Base-by-base conservation (phyloP, 2,888 invertebrate species). In the Clivina fossor region DNA sequence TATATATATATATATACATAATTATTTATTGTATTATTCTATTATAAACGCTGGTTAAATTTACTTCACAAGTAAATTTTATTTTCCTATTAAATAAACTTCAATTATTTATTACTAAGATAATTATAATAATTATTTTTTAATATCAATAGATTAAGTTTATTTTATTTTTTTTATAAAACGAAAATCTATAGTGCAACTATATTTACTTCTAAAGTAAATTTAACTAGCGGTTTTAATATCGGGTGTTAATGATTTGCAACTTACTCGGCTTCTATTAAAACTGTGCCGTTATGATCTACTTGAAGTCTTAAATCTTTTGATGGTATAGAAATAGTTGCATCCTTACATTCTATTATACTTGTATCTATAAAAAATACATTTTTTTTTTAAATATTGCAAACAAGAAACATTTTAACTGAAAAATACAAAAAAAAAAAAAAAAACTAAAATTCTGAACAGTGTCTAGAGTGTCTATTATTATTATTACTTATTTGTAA, bases 221-320 rank as follows among this genome's bases (percentile, higher is more conserved):
- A n/a, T n/a, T n/a, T n/a, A n/a, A n/a, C n/a, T n/a, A n/a, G n/a
- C n/a, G n/a, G n/a, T n/a, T n/a, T n/a, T n/a, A n/a, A n/a, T n/a
- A n/a, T n/a, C n/a, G n/a, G n/a, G n/a, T n/a, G n/a, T n/a, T n/a
- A 38, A 1, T 16, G 11, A 38, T 11, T 9, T 22, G 4, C 5
- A 7, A 49, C 37, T 40, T 16, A 53, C 53, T 24, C 43, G 8
- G 33, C 35, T 30, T 24, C 24, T 43, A 53, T 15, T 53, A 24
- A 4, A 33, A 53, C 41, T 24, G 33, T 33, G 1, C 43, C 43
- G 4, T 33, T 43, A 11, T 19, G n/a, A 7, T 24, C 22, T 0
- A 43, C 53, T 43, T 41, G 11, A 24, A 53, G 24, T 7, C 4
- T 13, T 20, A 53, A 32, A 20, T 53, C 53, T 24, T 53, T 32